Percentiles rank a stretch among this genome's conserved stretches.
phyloP scores from a whole-genome alignment of 2,888 invertebrate species.

The Cabera pusaria region DNA sequence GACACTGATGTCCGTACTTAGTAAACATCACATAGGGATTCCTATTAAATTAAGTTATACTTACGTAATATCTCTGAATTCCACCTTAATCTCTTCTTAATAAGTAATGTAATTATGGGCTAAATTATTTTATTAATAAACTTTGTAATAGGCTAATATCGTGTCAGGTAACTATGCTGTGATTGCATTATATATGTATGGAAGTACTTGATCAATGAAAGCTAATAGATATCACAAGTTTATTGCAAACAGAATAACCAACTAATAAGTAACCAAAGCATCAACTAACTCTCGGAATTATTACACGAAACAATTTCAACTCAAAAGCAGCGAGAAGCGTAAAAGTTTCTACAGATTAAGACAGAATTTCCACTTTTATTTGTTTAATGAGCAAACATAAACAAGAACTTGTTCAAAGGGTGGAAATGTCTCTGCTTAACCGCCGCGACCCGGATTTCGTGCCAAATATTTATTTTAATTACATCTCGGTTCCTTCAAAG shows the following conservation, averaged over 20 bases:
- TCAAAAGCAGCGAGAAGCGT: constrained; percentile 43
- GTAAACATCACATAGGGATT: too few species aligned
- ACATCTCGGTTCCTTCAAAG: constrained; percentile 70
- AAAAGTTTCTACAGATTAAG: constrained; percentile 64
- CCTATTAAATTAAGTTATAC: too few species aligned
- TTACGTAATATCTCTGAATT: too few species aligned
- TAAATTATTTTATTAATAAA: too few species aligned
- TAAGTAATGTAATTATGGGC: too few species aligned
- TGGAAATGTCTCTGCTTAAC: constrained; percentile 77
- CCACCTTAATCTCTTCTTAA: too few species aligned
- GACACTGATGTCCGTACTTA: too few species aligned
- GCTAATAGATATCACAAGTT: constrained; percentile 5
- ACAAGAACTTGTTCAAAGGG: constrained; percentile 81
- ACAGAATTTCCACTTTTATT: constrained; percentile 72
- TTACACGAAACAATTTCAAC: constrained; percentile 44
- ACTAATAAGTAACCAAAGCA: constrained; percentile 36
- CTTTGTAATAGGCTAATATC: too few species aligned
- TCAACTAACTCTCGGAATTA: constrained; percentile 39
- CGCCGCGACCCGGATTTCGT: constrained; percentile 74
- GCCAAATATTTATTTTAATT: constrained; percentile 83
- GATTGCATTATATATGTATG: too few species aligned
- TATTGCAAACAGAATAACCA: constrained; percentile 31
- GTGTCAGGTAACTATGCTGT: too few species aligned
- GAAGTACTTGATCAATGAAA: too few species aligned
- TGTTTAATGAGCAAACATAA: constrained; percentile 80